These are phyloP conservation scores for Hepsetus odoe DNA, from an alignment of 2,113 vertebrate species.

Conservation along the genomic window DNA sequence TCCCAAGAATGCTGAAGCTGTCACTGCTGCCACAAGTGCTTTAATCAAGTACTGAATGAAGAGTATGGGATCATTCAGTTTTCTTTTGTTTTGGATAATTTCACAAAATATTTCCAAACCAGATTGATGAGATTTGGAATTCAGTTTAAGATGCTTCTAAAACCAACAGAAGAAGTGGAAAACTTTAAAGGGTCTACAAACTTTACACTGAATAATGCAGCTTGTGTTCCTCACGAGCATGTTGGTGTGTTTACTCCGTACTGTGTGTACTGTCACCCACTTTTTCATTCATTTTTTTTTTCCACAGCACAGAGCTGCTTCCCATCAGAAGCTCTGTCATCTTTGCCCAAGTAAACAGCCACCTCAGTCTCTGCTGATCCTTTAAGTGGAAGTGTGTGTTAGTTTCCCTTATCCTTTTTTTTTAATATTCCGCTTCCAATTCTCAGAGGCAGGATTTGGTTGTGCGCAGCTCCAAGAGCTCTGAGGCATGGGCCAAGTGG, in stretches of 20 bases:
- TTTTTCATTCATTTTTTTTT: neutral
- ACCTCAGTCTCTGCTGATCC: constrained; percentile 23
- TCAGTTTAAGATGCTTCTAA: too few relatives aligned
- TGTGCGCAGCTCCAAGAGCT: constrained; percentile 20
- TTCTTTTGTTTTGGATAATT: too few relatives aligned
- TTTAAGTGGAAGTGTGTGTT: constrained; percentile 28
- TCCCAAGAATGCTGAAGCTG: too few relatives aligned
- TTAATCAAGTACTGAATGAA: too few relatives aligned
- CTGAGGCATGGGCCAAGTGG: constrained; percentile 50
- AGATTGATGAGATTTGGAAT: too few relatives aligned
- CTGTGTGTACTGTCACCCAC: neutral
- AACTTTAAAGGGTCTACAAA: too few relatives aligned
- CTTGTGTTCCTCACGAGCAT: neutral
- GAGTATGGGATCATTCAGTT: too few relatives aligned
- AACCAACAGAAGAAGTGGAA: too few relatives aligned
- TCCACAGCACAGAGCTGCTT: neutral
- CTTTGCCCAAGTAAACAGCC: constrained; percentile 28
- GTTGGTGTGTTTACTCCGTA: neutral
- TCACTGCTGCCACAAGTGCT: too few relatives aligned
- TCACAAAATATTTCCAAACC: too few relatives aligned
- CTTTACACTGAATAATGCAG: neutral
- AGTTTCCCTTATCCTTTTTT: neutral
- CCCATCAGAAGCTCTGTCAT: neutral
- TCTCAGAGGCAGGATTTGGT: constrained; percentile 20
- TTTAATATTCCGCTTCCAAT: constrained; percentile 18